These are phyloP conservation scores for Platycnemis pennipes DNA, from an alignment of 2,888 invertebrate genomes.

Conservation along the genomic window DNA sequence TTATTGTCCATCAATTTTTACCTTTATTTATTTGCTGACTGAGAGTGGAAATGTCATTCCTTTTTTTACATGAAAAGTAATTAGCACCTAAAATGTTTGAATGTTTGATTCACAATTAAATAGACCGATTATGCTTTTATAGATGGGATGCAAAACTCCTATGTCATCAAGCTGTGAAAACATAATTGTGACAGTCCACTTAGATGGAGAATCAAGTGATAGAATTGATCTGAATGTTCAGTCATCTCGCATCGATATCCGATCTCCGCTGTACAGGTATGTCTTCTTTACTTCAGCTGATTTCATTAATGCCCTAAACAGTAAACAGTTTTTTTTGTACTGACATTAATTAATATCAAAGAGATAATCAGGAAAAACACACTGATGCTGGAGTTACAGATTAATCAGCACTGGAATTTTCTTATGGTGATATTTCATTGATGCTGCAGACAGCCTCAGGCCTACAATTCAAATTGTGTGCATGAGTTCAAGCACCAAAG, in stretches of 20 bases:
- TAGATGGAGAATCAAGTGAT: constrained; percentile 88
- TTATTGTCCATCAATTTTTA: too few species aligned
- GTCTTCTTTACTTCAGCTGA: not conserved
- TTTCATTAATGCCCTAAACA: not conserved
- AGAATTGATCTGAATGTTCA: constrained; percentile 86
- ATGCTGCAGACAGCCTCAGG: too few species aligned
- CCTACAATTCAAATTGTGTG: too few species aligned
- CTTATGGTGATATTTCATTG: too few species aligned
- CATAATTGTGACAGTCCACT: constrained; percentile 87
- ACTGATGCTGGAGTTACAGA: too few species aligned
- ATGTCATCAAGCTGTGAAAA: constrained; percentile 92
- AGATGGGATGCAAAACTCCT: constrained; percentile 91
- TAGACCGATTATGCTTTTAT: constrained; percentile 73
- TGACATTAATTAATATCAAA: too few species aligned
- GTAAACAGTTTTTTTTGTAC: too few species aligned
- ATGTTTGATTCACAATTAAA: not conserved
- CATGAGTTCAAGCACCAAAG: too few species aligned
- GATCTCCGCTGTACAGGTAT: constrained; percentile 82
- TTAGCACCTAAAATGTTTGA: not conserved
- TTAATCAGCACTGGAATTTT: too few species aligned
- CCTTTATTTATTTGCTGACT: too few species aligned
- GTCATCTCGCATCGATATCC: constrained; percentile 70
- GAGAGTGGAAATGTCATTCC: too few species aligned
- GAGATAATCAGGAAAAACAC: too few species aligned
- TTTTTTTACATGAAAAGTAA: not conserved